Conservation (phyloP, 2,113 vertebrate genomes). For the Zeus faber region DNA sequence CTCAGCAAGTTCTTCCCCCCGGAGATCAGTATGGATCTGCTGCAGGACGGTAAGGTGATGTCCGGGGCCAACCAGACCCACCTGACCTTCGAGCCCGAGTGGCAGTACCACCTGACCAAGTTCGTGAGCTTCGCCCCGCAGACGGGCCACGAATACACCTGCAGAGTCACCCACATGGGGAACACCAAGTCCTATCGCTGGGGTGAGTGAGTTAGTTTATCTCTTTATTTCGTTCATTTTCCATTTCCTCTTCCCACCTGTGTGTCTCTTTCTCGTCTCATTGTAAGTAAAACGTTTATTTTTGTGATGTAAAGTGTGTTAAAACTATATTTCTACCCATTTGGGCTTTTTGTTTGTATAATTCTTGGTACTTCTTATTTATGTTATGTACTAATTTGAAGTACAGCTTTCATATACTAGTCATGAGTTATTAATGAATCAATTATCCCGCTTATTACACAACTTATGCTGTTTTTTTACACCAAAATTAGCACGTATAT, state of each 20-base stretch:
- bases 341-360: too few relatives aligned
- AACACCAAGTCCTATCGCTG: fast-evolving
- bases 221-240: too few relatives aligned
- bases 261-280: too few relatives aligned
- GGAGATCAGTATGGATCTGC: constrained; percentile 62
- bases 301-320: background rate
- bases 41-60: constrained; percentile 44
- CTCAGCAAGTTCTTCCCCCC: constrained; percentile 78
- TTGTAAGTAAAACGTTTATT: background rate
- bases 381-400: too few relatives aligned
- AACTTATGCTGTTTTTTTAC: too few relatives aligned
- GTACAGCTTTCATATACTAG: too few relatives aligned
- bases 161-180: constrained; percentile 52
- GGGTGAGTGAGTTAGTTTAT: constrained; percentile 65
- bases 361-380: too few relatives aligned
- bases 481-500: too few relatives aligned
- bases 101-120: constrained; percentile 80
- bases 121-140: constrained; percentile 41
- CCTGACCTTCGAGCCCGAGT: constrained; percentile 78
- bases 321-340: background rate
- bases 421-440: too few relatives aligned
- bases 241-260: background rate
- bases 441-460: too few relatives aligned
- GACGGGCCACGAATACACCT: fast-evolving
- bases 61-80: constrained; percentile 2